A percentile compares a stretch with the other conserved stretches of the same genome.
phyloP scores from a whole-genome alignment of 2,797 vertebrate genomes.

The Takifugu ocellatus region DNA sequence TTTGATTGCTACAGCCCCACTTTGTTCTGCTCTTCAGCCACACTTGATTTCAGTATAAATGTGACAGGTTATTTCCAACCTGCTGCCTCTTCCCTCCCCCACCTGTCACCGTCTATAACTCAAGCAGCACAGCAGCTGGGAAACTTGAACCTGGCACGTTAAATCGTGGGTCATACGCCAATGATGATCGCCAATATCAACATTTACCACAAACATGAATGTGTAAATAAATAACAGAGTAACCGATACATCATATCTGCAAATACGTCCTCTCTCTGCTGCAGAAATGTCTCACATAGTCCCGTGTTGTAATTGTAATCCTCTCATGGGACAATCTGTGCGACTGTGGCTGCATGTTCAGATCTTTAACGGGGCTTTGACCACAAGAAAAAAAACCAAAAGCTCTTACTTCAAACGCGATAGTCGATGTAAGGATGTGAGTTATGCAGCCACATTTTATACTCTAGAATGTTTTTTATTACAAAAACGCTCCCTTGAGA shows the following conservation, averaged over 20 bases:
- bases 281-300: constrained; percentile 14
- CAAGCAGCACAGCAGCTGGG: constrained; percentile 66
- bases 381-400: too few relatives aligned
- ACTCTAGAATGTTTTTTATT: too few relatives aligned
- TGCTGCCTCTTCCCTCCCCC: constrained; percentile 47
- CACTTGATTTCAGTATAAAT: constrained; percentile 23
- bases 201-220: constrained; percentile 16
- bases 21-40: neutral
- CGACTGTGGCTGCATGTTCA: neutral
- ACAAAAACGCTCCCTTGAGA: too few relatives aligned
- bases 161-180: constrained; percentile 42
- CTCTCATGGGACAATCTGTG: constrained; percentile 14
- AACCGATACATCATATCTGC: constrained; percentile 1
- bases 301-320: constrained; percentile 3
- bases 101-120: constrained; percentile 68
- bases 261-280: neutral
- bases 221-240: constrained; percentile 4
- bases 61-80: constrained; percentile 60
- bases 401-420: too few relatives aligned
- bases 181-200: constrained; percentile 45
- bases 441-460: too few relatives aligned
- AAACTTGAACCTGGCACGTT: constrained; percentile 48
- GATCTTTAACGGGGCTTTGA: neutral
- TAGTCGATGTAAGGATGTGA: too few relatives aligned
- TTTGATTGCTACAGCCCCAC: constrained; percentile 16